Evolutionary conservation across 2,797 vertebrate genomes (phyloP), one percentile per base, ranked within the genome.

Genomic region (Tapera naevia): DNA sequence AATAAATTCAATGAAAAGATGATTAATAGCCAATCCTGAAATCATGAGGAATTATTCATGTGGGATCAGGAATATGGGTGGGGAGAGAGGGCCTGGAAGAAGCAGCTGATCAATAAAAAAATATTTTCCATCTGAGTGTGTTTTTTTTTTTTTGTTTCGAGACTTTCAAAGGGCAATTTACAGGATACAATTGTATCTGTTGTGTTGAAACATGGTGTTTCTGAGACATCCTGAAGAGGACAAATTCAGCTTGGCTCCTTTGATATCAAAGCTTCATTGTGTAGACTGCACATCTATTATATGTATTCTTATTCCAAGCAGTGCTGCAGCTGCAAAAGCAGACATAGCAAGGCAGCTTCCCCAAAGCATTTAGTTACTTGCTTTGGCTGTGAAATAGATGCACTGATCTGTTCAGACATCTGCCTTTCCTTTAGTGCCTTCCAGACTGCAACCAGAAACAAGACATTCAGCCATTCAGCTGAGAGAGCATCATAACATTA

Each of bases 21-120:
- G 62, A 93, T 93, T 85, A 91, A 93, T 67, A 89, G 32, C 60
- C 74, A 93, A 85, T 84, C 80, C 62, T 95, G 54, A 93, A 93
- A 84, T 48, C 80, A 94, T 65, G 67, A 95, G 93, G 83, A 88
- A 86, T 51, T 96, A 70, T 41, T 97, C 60, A 62, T 95, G 46
- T 86, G 51, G 51, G 37, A 73, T 66, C 67, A 88, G 51, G 78
- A 93, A 86, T 66, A 92, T 48, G 80, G 35, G 48, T 92, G 80
- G 50, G n/a, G 41, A 89, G 19, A 28, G 53, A 92, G 50, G n/a
- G 57, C 76, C 53, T 94, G 80, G 71, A 93, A 81, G 30, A 71
- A 84, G 51, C 82, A 74, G 16, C 1, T 80, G 69, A 95, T 92
- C 80, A 95, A 87, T 96, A 94, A 88, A 96, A 57, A 78, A 51